A percentile compares a stretch with the other conserved stretches of the same genome.
Conservation (phyloP, 2,797 vertebrate genomes). For the Premnoplex brunnescens region DNA sequence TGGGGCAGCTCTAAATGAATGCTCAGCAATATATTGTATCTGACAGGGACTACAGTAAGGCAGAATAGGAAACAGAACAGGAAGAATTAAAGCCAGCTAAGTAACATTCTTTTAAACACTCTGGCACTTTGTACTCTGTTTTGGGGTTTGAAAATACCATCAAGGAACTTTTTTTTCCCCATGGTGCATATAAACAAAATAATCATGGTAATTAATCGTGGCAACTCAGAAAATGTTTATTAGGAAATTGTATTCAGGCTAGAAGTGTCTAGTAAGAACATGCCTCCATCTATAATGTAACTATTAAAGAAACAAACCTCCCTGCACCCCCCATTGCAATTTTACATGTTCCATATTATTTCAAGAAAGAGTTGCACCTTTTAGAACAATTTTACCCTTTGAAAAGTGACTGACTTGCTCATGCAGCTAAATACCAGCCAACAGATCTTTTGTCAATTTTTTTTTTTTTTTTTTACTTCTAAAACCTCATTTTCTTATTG, state of each 20-base stretch:
- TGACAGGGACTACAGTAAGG: neutral
- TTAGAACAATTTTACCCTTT: neutral
- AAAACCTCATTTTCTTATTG: neutral
- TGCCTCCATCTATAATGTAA: neutral
- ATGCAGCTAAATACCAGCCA: neutral
- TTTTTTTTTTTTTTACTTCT: neutral
- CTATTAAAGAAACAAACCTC: neutral
- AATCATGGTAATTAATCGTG: neutral
- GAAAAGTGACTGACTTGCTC: neutral
- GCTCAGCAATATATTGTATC: neutral
- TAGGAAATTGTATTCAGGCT: neutral
- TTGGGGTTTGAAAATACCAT: neutral
- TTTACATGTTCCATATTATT: neutral
- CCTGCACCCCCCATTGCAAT: neutral
- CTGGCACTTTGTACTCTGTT: neutral
- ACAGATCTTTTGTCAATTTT: neutral
- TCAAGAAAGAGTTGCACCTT: neutral
- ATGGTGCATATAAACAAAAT: neutral
- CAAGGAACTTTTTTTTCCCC: neutral
- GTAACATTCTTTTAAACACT: neutral
- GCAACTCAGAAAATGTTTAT: neutral
- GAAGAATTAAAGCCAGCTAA: neutral
- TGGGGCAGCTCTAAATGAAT: neutral
- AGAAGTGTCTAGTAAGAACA: neutral
- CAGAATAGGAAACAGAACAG: neutral